Evolutionary conservation across 2,113 vertebrate species (phyloP), one percentile per base, ranked within the genome.

Genomic region (Eudyptes chrysolophus): DNA sequence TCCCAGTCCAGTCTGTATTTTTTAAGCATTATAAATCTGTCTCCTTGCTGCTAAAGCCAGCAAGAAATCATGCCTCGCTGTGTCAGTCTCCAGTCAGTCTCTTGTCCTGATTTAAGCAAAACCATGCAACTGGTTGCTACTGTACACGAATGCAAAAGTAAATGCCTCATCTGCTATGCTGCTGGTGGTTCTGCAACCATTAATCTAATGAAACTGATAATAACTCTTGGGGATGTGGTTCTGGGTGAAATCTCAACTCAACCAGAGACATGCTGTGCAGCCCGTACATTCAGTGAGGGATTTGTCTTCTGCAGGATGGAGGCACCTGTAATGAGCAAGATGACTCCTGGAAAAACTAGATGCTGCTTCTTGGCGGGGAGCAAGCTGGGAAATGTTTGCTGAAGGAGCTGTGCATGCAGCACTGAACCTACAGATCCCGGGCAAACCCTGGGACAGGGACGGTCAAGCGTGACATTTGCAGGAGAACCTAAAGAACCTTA

Each of bases 171-270:
- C 90, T 94, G 91, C 34, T 95, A 92, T 96, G 96, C 97, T 89
- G 89, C 80, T 78, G 80, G 77, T 95, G 86, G 90, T 10, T 94
- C 87, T 13, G 36, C 11, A 78, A 70, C 97, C 96, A 96, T 96
- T 97, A 96, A 96, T 97, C 95, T 96, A 88, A 82, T 94, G 97
- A 92, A 94, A 94, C 65, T 9, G 64, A 94, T 48, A 55, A 97
- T 97, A 97, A 82, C 91, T 98, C 97, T 91, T 85, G 87, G 92
- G 90, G 75, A 85, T 88, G 90, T 92, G 94, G 92, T 90, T 94
- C 97, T 89, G 52, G 89, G 94, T 95, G 94, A 96, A 97, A 96
- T 94, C 93, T 97, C 95, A 92, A 5, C 94, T 94, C 87, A 66
- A 24, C 80, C 87, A 81, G 87, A 94, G 84, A 72, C 17, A 61